These are phyloP conservation scores for Dromiciops gliroides DNA, from an alignment of 2,113 vertebrate species.

Conservation along the genomic window DNA sequence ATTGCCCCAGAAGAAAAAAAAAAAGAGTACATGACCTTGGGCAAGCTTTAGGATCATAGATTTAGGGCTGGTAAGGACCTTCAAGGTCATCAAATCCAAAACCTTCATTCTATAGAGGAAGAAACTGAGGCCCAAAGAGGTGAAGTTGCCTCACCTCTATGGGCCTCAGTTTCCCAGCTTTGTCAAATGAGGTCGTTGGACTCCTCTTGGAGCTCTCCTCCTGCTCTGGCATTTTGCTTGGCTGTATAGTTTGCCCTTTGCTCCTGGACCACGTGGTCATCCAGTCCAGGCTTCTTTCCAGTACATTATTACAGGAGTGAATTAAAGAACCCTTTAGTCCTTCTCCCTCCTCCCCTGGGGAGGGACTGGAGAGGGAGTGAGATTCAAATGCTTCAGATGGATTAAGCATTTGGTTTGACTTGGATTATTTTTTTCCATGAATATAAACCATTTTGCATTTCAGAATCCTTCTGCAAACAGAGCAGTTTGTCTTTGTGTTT, in stretches of 20 bases:
- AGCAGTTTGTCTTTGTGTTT: slow-evolving; percentile 96
- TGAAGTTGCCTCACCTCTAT: background rate
- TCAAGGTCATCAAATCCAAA: background rate
- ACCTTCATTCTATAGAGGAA: background rate
- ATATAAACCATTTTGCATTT: slow-evolving; percentile 86
- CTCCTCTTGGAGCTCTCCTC: background rate
- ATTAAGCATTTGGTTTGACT: slow-evolving; percentile 74
- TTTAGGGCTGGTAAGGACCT: background rate
- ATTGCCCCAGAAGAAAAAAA: too few species aligned
- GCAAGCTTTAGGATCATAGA: background rate
- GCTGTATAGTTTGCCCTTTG: background rate
- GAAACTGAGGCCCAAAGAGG: background rate
- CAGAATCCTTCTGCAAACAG: slow-evolving; percentile 91
- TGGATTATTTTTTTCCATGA: slow-evolving; percentile 80
- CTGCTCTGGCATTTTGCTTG: background rate
- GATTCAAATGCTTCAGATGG: slow-evolving; percentile 67
- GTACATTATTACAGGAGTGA: background rate
- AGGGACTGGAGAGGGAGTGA: background rate
- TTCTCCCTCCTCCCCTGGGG: background rate
- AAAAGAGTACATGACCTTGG: background rate
- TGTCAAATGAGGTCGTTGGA: background rate
- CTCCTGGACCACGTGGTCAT: background rate
- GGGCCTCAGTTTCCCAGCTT: background rate
- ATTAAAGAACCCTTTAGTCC: background rate
- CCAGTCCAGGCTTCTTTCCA: background rate